Evolutionary conservation across 2,888 invertebrate species (phyloP), one percentile per base, ranked within the genome.

Genomic region (Sarcophaga carnaria): DNA sequence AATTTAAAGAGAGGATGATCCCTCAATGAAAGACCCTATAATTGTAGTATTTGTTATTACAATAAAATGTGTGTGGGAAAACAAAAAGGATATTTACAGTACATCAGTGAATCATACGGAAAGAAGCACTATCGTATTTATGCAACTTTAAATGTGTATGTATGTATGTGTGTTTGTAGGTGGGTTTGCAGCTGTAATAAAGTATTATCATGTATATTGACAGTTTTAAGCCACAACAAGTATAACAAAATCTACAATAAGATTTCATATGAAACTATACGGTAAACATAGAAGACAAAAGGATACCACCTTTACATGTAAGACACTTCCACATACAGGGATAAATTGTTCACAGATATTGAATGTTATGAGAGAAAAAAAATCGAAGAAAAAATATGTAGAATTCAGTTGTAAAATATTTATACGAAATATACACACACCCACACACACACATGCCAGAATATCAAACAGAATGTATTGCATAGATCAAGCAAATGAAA

Each of bases 201-300:
- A 66, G 6, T 25, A 59, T 70, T 47, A 75, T 74, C 69, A 27
- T 84, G 75, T 20, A 45, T 83, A 83, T 87, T 86, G 86, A 86
- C 80, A 86, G 74, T 69, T 70, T 81, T 66, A 83, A 81, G 72
- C 78, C 77, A 76, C 81, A 87, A 81, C 81, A 81, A 64, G 79
- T 67, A 81, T 62, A 84, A 81, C 22, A 83, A 69, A 0, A 12
- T 10, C 8, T 47, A 14, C 20, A 25, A 70, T n/a, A 62, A 20
- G 20, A 67, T 54, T 66, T 62, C 75, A 66, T 63, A 76, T 49
- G 59, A 80, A 67, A 76, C 66, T 80, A 62, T 80, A 60, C 71
- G 62, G 71, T 72, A 14, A 49, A 49, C 49, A 49, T 49, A 49
- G 14, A 49, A 49, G 12, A 49, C 11, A 49, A 49, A 14, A 49